Percentiles rank a stretch among this genome's conserved stretches.
Evolutionary conservation across 2,113 vertebrate genomes (phyloP).

Genomic region (Triplophysa rosa): DNA sequence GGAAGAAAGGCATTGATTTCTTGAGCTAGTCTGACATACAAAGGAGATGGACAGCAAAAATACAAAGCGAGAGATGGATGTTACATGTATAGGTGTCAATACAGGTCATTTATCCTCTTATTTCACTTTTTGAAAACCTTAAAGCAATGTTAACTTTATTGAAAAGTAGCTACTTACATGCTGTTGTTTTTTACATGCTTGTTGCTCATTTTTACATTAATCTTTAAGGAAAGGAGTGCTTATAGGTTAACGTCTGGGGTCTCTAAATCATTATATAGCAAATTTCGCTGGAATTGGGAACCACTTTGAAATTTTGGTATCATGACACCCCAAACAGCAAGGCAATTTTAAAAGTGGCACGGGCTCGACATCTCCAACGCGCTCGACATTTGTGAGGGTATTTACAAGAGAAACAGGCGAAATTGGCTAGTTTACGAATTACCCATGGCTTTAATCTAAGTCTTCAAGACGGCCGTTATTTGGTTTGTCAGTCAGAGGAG

Average conservation of each 20-base stretch:
- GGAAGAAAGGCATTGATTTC: slow-evolving; percentile 10
- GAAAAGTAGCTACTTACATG: too few relatives aligned
- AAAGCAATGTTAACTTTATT: too few relatives aligned
- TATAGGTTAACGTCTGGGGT: too few relatives aligned
- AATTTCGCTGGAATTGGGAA: too few relatives aligned
- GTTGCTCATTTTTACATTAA: too few relatives aligned
- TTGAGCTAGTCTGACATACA: neutral
- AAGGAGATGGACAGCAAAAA: neutral
- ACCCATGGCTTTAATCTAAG: slow-evolving; percentile 10
- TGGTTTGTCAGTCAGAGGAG: slow-evolving; percentile 56
- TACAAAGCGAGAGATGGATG: neutral
- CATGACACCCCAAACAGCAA: neutral
- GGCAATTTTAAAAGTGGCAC: neutral
- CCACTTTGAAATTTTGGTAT: too few relatives aligned
- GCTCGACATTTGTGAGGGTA: slow-evolving; percentile 2
- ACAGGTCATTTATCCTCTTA: too few relatives aligned
- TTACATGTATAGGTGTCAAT: too few relatives aligned
- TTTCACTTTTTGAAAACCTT: too few relatives aligned
- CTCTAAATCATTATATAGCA: too few relatives aligned
- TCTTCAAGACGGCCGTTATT: slow-evolving; percentile 1
- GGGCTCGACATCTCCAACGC: neutral
- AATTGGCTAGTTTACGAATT: neutral
- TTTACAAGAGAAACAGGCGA: neutral
- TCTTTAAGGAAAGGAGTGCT: too few relatives aligned
- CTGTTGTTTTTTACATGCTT: too few relatives aligned